phyloP scores from a whole-genome alignment of 2,113 vertebrate species.

The Cyphomyrus discorhynchus region DNA sequence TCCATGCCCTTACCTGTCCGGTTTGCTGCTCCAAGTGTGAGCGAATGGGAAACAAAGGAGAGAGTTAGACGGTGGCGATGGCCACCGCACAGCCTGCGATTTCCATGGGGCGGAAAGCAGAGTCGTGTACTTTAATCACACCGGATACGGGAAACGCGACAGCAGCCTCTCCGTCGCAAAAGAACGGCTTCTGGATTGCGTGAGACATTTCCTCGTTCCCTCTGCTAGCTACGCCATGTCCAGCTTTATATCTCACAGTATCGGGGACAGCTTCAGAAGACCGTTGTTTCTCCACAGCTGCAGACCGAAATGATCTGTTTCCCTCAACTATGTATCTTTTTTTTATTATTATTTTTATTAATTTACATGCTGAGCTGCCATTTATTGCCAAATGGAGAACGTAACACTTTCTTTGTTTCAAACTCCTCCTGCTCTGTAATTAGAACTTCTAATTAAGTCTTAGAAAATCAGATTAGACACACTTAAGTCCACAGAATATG shows the following conservation, averaged over 20 bases:
- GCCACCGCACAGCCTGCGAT: not conserved
- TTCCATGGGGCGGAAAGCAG: slow-evolving; percentile 38
- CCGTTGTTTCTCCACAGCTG: slow-evolving; percentile 49
- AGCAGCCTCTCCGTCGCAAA: slow-evolving; percentile 21
- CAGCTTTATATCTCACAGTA: slow-evolving; percentile 42
- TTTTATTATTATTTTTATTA: not conserved
- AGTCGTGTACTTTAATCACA: slow-evolving; percentile 29
- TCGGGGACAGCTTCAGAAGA: slow-evolving; percentile 36
- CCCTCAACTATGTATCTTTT: not conserved
- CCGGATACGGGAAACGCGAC: slow-evolving; percentile 22
- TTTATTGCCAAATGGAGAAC: not conserved
- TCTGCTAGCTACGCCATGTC: slow-evolving; percentile 38
- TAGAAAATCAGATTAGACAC: not conserved
- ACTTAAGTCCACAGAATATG: not conserved
- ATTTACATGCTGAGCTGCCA: not conserved
- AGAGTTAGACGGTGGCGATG: slow-evolving; percentile 63
- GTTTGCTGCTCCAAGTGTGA: slow-evolving; percentile 95
- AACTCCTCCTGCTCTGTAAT: not conserved
- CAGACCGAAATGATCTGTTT: slow-evolving; percentile 31
- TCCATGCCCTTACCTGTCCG: slow-evolving; percentile 89
- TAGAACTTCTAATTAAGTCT: slow-evolving; percentile 1
- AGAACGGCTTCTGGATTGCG: slow-evolving; percentile 27
- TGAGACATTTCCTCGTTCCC: slow-evolving; percentile 21
- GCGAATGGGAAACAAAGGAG: slow-evolving; percentile 70
- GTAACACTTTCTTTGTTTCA: not conserved